Evolutionary conservation across 37 sponge, comb jelly and placozoan species (phyloP), one percentile per base, ranked within the genome.

Genomic region (Aplysina aerophoba): DNA sequence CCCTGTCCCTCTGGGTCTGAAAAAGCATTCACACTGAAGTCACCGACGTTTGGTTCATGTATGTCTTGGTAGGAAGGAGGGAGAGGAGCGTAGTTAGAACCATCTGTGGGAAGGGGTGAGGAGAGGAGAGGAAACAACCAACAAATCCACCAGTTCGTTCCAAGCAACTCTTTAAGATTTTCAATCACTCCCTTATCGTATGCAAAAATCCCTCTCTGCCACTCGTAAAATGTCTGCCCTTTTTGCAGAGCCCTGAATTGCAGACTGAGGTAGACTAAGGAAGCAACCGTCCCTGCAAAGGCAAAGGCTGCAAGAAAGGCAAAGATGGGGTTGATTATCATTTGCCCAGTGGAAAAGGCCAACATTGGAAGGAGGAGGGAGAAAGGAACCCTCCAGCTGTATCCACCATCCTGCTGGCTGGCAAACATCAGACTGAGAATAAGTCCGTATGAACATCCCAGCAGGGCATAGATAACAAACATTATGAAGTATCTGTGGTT

Each of bases 401-500:
- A 91, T 12, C 92, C 89, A 0, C 86, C 87, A 16, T 67, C 59
- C 2, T 73, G 50, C 3, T 28, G 65, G n/a, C 62, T 27, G 6
- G 89, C 57, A 24, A 82, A 82, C 40, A 34, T 61, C 59, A 83
- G 37, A 40, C 91, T 93, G 25, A 90, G 60, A 2, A 91, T 35
- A 8, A 86, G n/a, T 4, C 83, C 93, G 59, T 88, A 87, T 5
- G 87, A 17, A 14, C 85, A 60, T 0, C 91, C 87, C 0, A 86
- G 16, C 16, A 58, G 24, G 74, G 87, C 78, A 63, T 93, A 86
- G 37, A 93, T 22, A 20, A 96, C 83, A 59, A 91, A 91, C 20
- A 83, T 71, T 15, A 94, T 73, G 81, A 96, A 96, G 78, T 87
- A 91, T 39, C 95, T 84, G 50, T 96, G 96, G 69, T 96, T 96